These are phyloP conservation scores for Rhynchotus rufescens DNA, from an alignment of 2,797 vertebrate species.

Conservation along the genomic window DNA sequence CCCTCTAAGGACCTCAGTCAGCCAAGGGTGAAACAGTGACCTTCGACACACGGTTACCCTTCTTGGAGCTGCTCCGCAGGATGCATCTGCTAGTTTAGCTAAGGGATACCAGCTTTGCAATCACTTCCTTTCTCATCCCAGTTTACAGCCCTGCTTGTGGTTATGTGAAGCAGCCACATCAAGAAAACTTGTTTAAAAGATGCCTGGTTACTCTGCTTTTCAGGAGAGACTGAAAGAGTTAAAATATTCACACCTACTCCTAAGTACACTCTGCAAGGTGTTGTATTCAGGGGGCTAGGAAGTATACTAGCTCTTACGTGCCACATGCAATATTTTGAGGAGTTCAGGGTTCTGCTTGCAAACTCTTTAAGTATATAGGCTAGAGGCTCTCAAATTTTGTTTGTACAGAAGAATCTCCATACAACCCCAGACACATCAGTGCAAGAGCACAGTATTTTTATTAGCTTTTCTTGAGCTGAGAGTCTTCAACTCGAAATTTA, in stretches of 20 bases:
- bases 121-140: background rate
- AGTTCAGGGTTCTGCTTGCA: background rate
- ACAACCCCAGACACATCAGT: background rate
- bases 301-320: background rate
- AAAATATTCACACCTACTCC: background rate
- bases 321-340: background rate
- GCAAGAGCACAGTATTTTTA: background rate
- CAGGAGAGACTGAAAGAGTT: background rate
- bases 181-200: background rate
- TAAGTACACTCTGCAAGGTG: background rate
- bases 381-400: background rate
- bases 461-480: background rate
- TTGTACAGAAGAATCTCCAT: background rate
- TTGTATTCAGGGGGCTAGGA: background rate
- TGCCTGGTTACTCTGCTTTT: background rate
- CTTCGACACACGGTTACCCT: slow-evolving; percentile 42
- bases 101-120: background rate
- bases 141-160: background rate
- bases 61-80: slow-evolving; percentile 8
- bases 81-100: slow-evolving; percentile 40
- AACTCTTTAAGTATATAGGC: background rate
- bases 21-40: slow-evolving; percentile 54
- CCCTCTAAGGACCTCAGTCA: slow-evolving; percentile 48
- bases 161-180: background rate
- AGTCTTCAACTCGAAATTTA: background rate